Base-by-base conservation (phyloP, 2,113 vertebrate species). In the Hydrochoerus hydrochaeris region DNA sequence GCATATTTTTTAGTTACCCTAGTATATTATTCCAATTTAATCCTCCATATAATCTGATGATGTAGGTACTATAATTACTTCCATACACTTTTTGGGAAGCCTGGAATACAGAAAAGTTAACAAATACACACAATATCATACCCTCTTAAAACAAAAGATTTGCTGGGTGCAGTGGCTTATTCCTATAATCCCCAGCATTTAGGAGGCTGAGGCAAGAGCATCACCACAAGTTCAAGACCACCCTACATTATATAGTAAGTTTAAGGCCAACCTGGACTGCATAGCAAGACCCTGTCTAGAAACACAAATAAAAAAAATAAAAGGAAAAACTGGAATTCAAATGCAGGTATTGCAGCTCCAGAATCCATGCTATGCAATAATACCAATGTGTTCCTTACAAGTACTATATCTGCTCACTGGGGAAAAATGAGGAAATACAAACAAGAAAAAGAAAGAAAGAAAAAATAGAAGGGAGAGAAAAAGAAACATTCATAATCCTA, bases 81-180 rank as follows among this genome's bases (percentile, higher is more conserved):
- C 46, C 14, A 65, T 83, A 78, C 82, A 77, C 2, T 65, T n/a
- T 22, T 63, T 1, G 38, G 24, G 8, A 26, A 78, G 41, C 7
- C 9, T 30, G 54, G 65, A 35, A 58, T 20, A n/a, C 20, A 63
- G 26, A 65, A 77, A 95, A 41, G 22, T 67, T 86, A 82, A 91
- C 35, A 75, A 63, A 26, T 44, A 57, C 81, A 54, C 28, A 16
- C 17, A 82, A 46, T 77, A 28, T 60, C 75, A 93, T 3, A 93
- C 32, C 5, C 80, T 41, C 69, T 89, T 96, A 35, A 94, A 88
- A 87, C 35, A 85, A 93, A 95, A 92, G 60, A 73, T 22, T 84
- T 62, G 20, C 13, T 30, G 28, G 44, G 6, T 16, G 1, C 41
- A 49, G 41, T 46, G 41, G 44, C 75, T 78, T 3, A 17, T 49